Evolutionary conservation across 2,113 vertebrate species (phyloP).

Genomic region (Laterallus jamaicensis): DNA sequence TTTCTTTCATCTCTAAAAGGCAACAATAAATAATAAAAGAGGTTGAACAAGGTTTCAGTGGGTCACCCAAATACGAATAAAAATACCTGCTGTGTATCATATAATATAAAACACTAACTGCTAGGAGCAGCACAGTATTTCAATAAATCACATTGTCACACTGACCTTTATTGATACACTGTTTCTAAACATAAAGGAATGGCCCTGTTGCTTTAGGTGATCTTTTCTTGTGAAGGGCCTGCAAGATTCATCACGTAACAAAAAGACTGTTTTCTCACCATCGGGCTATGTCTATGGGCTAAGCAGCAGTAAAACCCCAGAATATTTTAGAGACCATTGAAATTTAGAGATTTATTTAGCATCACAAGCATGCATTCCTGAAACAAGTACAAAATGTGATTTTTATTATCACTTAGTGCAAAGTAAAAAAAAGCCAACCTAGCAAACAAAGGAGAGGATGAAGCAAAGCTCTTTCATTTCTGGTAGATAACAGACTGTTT

Average conservation of each 20-base stretch:
- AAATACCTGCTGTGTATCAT: slow-evolving; percentile 71
- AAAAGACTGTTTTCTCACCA: slow-evolving; percentile 63
- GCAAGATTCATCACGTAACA: slow-evolving; percentile 44
- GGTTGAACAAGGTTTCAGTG: slow-evolving; percentile 64
- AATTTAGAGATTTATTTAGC: slow-evolving; percentile 15
- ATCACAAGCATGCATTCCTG: not conserved
- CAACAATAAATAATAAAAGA: slow-evolving; percentile 76
- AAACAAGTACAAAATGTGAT: slow-evolving; percentile 21
- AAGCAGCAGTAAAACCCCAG: not conserved
- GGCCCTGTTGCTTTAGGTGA: slow-evolving; percentile 65
- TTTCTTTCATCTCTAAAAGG: slow-evolving; percentile 74
- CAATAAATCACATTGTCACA: slow-evolving; percentile 75
- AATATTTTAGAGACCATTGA: not conserved
- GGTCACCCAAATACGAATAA: slow-evolving; percentile 60
- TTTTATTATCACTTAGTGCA: not conserved
- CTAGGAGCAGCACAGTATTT: slow-evolving; percentile 53
- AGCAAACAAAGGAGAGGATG: not conserved
- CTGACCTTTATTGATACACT: slow-evolving; percentile 78
- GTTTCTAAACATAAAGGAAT: slow-evolving; percentile 62
- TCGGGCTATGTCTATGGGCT: slow-evolving; percentile 20
- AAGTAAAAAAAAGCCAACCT: not conserved
- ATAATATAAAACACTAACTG: slow-evolving; percentile 67
- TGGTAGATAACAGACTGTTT: not conserved
- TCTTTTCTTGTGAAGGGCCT: slow-evolving; percentile 61
- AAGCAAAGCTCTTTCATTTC: slow-evolving; percentile 5